Base-by-base conservation (phyloP, 53 echinoderm and acorn worm genomes). In the Apostichopus leukothele region DNA sequence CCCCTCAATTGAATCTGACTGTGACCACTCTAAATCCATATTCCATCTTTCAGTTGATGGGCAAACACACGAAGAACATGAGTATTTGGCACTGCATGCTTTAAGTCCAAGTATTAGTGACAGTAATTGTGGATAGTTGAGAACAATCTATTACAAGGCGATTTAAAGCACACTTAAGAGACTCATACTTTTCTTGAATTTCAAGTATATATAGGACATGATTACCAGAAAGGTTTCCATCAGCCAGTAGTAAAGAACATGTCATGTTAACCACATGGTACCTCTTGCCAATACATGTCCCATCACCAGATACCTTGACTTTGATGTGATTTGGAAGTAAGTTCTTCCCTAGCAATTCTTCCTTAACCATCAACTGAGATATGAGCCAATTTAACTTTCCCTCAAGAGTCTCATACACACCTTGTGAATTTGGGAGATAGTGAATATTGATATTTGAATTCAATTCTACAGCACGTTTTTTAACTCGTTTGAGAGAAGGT, bases 1-100 rank as follows among this genome's bases (percentile, higher is more conserved):
- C 13, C 61, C 61, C 61, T 61, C 13, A 11, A 11, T 61, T 11
- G 13, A 9, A 61, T 61, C 61, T 1, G 10, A 11, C 13, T 61
- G 61, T 11, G 61, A 61, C 61, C 61, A 61, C 9, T 61, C 22
- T 8, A 78, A 66, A 3, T 88, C 8, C 1, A 74, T 27, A 53
- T 81, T 60, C 63, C 88, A 75, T 21, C 91, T 19, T 73, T 91
- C 83, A 8, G 54, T 53, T 13, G 68, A 39, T 50, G 91, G 83
- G 61, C 91, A 91, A 11, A 59, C 88, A 52, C 91, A 91, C 91
- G 83, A 91, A 12, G 76, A 79, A 91, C 91, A 88, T 53, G 59
- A 54, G 51, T 88, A 91, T 23, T 63, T 88, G 13, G 88, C 79
- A 60, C 73, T 88, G 20, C 88, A 88, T 68, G 91, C 91, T 12